A percentile compares a stretch with the other conserved stretches of the same genome.
Conservation (phyloP, 2,797 vertebrate genomes). For the Bryconaethiops microstoma region DNA sequence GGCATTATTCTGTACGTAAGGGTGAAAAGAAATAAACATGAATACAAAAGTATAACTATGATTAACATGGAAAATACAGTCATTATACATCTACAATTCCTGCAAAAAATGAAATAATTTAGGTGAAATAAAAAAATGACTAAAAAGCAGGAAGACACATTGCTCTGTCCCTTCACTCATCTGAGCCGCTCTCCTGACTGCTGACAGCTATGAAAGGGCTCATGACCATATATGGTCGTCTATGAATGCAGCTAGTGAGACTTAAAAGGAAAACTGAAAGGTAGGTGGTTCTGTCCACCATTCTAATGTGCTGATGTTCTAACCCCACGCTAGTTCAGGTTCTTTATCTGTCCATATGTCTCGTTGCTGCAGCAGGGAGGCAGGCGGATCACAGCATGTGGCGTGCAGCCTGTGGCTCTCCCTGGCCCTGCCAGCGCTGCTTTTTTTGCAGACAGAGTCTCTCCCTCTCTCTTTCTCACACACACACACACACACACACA, state of each 20-base stretch:
- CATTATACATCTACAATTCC: too few species aligned
- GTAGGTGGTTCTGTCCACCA: not conserved
- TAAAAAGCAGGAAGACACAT: not conserved
- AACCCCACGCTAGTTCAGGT: not conserved
- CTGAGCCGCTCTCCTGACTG: not conserved
- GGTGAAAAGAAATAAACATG: too few species aligned
- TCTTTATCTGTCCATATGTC: slow-evolving; percentile 5
- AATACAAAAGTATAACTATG: too few species aligned
- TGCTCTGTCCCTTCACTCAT: not conserved
- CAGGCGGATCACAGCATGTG: slow-evolving; percentile 11
- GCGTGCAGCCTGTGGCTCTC: not conserved
- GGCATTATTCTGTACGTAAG: too few species aligned
- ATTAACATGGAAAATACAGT: too few species aligned
- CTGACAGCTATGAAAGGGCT: not conserved
- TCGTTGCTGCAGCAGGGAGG: slow-evolving; percentile 1
- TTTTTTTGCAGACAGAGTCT: not conserved
- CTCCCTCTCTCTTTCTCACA: slow-evolving; percentile 14
- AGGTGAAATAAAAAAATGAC: too few species aligned
- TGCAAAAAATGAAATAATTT: too few species aligned
- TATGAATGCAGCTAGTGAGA: not conserved
- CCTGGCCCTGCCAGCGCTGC: not conserved
- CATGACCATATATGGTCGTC: slow-evolving; percentile 21
- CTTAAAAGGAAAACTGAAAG: not conserved
- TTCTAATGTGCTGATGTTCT: not conserved
- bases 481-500: not conserved